A percentile compares a stretch with the other conserved stretches of the same genome.
These are phyloP conservation scores for Antennarius maculatus DNA, from an alignment of 2,797 vertebrate genomes.

Conservation along the genomic window DNA sequence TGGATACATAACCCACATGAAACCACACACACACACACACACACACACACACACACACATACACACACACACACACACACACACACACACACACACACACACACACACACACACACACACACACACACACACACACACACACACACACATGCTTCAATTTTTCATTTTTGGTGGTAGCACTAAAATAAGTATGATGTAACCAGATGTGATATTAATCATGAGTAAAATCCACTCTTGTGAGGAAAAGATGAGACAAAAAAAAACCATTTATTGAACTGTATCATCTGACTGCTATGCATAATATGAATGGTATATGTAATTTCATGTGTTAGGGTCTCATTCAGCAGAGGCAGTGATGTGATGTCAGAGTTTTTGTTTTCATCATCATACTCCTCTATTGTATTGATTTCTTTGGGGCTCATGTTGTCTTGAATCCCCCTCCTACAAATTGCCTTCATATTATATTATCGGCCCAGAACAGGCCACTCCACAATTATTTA, in stretches of 20 bases:
- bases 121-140: too few species aligned
- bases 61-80: too few species aligned
- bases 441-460: constrained; percentile 68
- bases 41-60: neutral
- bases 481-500: constrained; percentile 59
- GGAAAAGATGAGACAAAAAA: constrained; percentile 44
- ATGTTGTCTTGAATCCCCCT: constrained; percentile 53
- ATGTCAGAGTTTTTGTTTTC: constrained; percentile 57
- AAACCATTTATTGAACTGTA: constrained; percentile 41
- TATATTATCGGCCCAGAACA: constrained; percentile 51
- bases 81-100: neutral
- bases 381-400: constrained; percentile 63
- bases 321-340: constrained; percentile 54
- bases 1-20: constrained; percentile 69
- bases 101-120: constrained; percentile 32
- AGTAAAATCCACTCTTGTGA: constrained; percentile 47
- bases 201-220: constrained; percentile 59
- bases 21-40: constrained; percentile 44
- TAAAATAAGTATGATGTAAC: constrained; percentile 52
- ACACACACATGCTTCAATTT: constrained; percentile 33
- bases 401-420: constrained; percentile 71
- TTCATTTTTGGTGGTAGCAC: constrained; percentile 38
- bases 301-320: constrained; percentile 66
- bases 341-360: constrained; percentile 42
- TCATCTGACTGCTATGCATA: constrained; percentile 20